Conservation (phyloP, 1,140 invertebrate species). For the Drosophila punjabiensis region DNA sequence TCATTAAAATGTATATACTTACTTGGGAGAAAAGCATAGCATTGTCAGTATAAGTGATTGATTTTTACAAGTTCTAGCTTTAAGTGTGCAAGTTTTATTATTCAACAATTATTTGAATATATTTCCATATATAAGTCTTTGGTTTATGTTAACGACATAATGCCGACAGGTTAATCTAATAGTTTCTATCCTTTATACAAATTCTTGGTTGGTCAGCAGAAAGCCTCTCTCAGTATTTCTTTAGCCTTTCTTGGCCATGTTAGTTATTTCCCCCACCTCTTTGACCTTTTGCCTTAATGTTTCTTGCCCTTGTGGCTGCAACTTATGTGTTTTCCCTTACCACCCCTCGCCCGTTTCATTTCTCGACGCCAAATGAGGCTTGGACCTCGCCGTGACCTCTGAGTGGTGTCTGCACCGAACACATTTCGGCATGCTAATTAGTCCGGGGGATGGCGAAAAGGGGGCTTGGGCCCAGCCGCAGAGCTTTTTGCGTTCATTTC, state of each 20-base stretch:
- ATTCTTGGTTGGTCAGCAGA: background rate
- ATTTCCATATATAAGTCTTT: background rate
- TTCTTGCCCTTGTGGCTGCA: constrained; percentile 52
- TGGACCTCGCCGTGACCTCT: constrained; percentile 32
- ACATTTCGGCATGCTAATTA: constrained; percentile 73
- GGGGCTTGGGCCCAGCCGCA: constrained; percentile 20
- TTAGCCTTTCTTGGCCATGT: background rate
- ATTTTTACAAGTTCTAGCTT: background rate
- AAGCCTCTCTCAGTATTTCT: background rate
- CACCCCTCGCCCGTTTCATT: constrained; percentile 4
- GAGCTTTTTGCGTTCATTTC: constrained; percentile 65
- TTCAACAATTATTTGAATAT: background rate
- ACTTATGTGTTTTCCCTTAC: constrained; percentile 38
- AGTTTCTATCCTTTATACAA: background rate
- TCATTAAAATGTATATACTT: background rate
- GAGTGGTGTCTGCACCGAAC: constrained; percentile 27
- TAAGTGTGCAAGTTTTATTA: background rate
- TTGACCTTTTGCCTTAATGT: constrained; percentile 60
- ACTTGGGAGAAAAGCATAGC: background rate
- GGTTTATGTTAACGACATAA: background rate
- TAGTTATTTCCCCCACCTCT: constrained; percentile 6
- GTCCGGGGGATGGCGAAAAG: constrained; percentile 22
- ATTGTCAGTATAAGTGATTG: background rate
- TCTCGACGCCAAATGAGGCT: constrained; percentile 25
- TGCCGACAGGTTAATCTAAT: background rate